Percentiles rank a stretch among this genome's conserved stretches.
Conservation (phyloP, 2,797 vertebrate species). For the Gila robusta region DNA sequence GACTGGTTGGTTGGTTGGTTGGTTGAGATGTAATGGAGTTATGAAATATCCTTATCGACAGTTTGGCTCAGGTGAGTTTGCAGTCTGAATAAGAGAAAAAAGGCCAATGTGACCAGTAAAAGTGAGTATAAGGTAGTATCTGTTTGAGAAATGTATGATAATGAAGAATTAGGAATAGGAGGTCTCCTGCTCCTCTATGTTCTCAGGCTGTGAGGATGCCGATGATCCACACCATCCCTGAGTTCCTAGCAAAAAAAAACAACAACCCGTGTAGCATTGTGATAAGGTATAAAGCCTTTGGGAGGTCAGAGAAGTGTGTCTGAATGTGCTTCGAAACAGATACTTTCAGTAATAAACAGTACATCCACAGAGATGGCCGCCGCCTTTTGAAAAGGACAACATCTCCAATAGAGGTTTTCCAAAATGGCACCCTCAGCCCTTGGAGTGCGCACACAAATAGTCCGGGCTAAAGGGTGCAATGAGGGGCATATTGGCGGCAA, state of each 20-base stretch:
- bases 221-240: slow-evolving; percentile 57
- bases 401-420: background rate
- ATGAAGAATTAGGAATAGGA: slow-evolving; percentile 61
- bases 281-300: slow-evolving; percentile 47
- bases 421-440: slow-evolving; percentile 8
- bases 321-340: slow-evolving; percentile 33
- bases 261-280: slow-evolving; percentile 44
- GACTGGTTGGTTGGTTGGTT: slow-evolving; percentile 57
- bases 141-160: slow-evolving; percentile 56
- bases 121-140: slow-evolving; percentile 62
- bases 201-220: slow-evolving; percentile 43
- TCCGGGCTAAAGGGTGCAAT: background rate
- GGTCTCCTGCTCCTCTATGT: slow-evolving; percentile 31
- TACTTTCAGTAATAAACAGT: background rate
- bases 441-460: background rate
- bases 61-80: slow-evolving; percentile 64
- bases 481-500: background rate
- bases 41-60: slow-evolving; percentile 50
- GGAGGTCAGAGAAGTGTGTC: slow-evolving; percentile 37
- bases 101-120: slow-evolving; percentile 64
- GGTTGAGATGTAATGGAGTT: slow-evolving; percentile 63
- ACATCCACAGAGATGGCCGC: background rate
- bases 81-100: slow-evolving; percentile 54
- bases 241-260: slow-evolving; percentile 48
- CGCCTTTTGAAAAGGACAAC: background rate